Evolutionary conservation across 2,888 invertebrate species (phyloP), one percentile per base, ranked within the genome.

Genomic region (Macroteleia sp.): DNA sequence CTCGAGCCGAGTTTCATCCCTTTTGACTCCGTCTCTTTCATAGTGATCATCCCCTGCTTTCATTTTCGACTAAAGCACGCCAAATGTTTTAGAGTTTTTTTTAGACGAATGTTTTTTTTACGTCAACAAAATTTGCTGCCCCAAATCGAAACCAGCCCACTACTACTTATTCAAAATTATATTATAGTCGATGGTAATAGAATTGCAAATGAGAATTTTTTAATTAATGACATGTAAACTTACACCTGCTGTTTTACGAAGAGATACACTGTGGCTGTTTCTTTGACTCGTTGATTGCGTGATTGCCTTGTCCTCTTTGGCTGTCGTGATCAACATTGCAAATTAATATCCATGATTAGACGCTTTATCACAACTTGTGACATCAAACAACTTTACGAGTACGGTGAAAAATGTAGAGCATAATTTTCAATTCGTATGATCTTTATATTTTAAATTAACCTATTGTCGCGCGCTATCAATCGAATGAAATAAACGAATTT

Each of bases 181-280:
- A n/a, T n/a, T n/a, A n/a, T n/a, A n/a, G n/a, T n/a, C n/a, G n/a
- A n/a, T n/a, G n/a, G n/a, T n/a, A n/a, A n/a, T n/a, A n/a, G n/a
- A n/a, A n/a, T n/a, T n/a, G n/a, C n/a, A n/a, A n/a, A n/a, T n/a
- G n/a, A n/a, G n/a, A n/a, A n/a, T n/a, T 25, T 42, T 46, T 28
- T 30, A 61, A 56, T 28, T 25, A 56, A 67, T 56, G 41, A 41
- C 10, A 46, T 44, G 22, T 32, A 59, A 64, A 87, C 91, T 90
- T 85, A 92, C 92, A 82, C 91, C 89, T 48, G 91, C 85, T 16
- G 90, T 83, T 85, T 91, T 92, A 50, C 91, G 88, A 44, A 91
- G 83, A 3, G 90, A 87, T 12, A 87, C 85, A 81, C 86, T 88
- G 56, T 91, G 91, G 82, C 84, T 88, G 76, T 85, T 86, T 67